Evolutionary conservation across 2,113 vertebrate genomes (phyloP).

Genomic region (Tachysurus fulvidraco): DNA sequence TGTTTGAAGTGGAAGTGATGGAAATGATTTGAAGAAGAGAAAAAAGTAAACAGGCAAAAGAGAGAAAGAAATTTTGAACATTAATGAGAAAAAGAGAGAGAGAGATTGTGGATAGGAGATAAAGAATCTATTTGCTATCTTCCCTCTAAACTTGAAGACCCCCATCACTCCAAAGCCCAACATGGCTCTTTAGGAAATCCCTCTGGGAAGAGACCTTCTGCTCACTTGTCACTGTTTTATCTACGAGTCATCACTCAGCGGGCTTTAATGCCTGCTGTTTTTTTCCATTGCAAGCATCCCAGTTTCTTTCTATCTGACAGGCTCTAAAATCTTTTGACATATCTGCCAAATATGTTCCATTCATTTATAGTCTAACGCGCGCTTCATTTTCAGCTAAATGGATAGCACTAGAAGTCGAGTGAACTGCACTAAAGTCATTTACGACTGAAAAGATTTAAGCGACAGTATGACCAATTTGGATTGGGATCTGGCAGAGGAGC

Average conservation of each 20-base stretch:
- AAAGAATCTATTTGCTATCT: slow-evolving; percentile 3
- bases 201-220: neutral
- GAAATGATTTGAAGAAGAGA: slow-evolving; percentile 8
- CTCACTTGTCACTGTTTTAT: slow-evolving; percentile 32
- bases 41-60: neutral
- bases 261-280: slow-evolving; percentile 13
- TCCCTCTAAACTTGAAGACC: neutral
- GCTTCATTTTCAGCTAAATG: slow-evolving; percentile 7
- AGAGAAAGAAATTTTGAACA: neutral
- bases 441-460: slow-evolving; percentile 4
- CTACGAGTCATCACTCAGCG: slow-evolving; percentile 29
- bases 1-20: neutral
- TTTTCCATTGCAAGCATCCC: neutral
- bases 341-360: slow-evolving; percentile 14
- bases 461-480: slow-evolving; percentile 22
- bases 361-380: slow-evolving; percentile 20
- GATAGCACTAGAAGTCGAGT: neutral
- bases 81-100: neutral
- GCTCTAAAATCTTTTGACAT: slow-evolving; percentile 20
- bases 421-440: slow-evolving; percentile 16
- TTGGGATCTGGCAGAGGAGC: slow-evolving; percentile 11
- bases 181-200: neutral
- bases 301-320: slow-evolving; percentile 19
- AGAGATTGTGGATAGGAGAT: neutral
- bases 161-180: neutral